These are phyloP conservation scores for Chondrilla cf. caribensis DNA, from an alignment of 37 sponge, comb jelly and placozoan species.

Conservation along the genomic window DNA sequence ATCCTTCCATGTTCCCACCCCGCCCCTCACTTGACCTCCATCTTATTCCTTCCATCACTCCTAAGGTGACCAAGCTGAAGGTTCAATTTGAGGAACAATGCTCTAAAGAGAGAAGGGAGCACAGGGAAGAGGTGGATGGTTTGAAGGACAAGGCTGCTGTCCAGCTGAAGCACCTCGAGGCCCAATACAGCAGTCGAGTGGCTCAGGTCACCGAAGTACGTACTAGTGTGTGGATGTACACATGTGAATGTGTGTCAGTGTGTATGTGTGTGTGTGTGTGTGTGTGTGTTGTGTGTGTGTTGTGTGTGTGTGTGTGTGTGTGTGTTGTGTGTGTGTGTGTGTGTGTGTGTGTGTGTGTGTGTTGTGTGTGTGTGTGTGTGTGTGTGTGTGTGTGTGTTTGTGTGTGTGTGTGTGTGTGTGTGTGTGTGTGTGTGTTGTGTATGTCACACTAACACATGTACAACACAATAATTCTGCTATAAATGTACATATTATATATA, in stretches of 20 bases:
- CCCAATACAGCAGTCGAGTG: not conserved
- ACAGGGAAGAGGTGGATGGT: not conserved
- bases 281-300: too few relatives aligned
- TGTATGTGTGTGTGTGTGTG: not conserved
- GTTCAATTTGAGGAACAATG: not conserved
- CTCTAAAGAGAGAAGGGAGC: not conserved
- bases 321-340: too few relatives aligned
- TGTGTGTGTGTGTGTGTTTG: not conserved
- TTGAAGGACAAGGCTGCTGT: not conserved
- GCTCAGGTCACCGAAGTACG: constrained; percentile 3
- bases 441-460: too few relatives aligned
- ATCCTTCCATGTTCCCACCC: too few relatives aligned
- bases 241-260: not conserved
- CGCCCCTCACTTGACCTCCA: too few relatives aligned
- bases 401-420: not conserved
- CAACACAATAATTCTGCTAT: too few relatives aligned
- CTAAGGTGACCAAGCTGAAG: constrained; percentile 6
- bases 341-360: too few relatives aligned
- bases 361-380: too few relatives aligned
- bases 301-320: not conserved
- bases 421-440: too few relatives aligned
- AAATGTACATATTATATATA: too few relatives aligned
- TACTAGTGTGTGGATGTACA: not conserved
- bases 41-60: too few relatives aligned
- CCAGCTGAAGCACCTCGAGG: not conserved